These are phyloP conservation scores for Argya squamiceps DNA, from an alignment of 2,797 vertebrate species.

Conservation along the genomic window DNA sequence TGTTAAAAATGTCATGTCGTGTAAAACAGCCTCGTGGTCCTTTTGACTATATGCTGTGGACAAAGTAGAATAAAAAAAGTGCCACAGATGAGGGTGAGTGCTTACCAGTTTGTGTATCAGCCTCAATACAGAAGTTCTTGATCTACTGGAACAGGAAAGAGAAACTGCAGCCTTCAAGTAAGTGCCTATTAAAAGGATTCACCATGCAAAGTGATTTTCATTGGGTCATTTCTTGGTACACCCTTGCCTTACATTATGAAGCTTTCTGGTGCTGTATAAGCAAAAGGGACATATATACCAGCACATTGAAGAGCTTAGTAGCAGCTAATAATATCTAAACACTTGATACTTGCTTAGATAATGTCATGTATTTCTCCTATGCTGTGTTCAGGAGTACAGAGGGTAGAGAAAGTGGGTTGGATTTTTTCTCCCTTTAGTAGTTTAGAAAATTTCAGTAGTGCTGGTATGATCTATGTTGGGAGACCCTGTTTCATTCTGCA, in stretches of 20 bases:
- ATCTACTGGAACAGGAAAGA: not conserved
- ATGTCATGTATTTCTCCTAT: not conserved
- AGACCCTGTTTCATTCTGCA: not conserved
- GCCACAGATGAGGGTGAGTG: not conserved
- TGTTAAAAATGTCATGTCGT: not conserved
- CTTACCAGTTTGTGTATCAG: not conserved
- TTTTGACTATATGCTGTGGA: not conserved
- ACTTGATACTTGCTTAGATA: not conserved
- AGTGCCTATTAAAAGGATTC: not conserved
- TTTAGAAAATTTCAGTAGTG: not conserved
- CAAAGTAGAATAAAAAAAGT: not conserved
- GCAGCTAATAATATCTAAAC: not conserved
- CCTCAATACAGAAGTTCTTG: not conserved
- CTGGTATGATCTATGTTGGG: not conserved
- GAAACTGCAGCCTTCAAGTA: not conserved
- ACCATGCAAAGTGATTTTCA: not conserved
- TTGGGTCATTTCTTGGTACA: not conserved
- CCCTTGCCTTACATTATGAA: not conserved
- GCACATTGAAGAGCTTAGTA: not conserved
- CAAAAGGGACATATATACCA: not conserved
- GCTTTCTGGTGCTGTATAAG: not conserved
- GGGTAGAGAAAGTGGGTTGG: no score
- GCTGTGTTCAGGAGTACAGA: not conserved
- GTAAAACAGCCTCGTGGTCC: not conserved
- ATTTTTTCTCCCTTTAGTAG: accelerated